Base-by-base conservation (phyloP, 2,797 vertebrate species). In the Buceros bicornis region DNA sequence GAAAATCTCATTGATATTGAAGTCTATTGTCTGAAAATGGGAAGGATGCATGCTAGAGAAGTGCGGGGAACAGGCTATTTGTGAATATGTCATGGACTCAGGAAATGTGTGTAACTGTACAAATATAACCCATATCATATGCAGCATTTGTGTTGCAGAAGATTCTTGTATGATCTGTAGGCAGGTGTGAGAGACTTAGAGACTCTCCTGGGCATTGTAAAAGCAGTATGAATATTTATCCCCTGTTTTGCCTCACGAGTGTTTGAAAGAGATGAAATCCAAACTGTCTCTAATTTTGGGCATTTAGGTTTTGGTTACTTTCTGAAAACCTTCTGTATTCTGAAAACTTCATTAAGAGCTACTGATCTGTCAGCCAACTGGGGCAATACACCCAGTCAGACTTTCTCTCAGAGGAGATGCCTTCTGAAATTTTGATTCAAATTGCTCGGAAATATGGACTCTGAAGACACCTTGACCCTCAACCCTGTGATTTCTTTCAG, bases 291-390 rank as follows among this genome's bases (percentile, higher is more conserved):
- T 42, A 82, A 92, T 70, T 92, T 51, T 6, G n/a, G 45, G 50
- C 31, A 40, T 47, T 79, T 77, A 43, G 35, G 28, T 28, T 88
- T 57, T 80, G 33, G 31, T 82, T 58, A 9, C 40, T 61, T 81
- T 80, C 70, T 53, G 50, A 70, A 93, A 90, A 70, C 43, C 35
- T 56, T 71, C 60, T 70, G 64, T 87, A 76, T 77, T 72, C 69
- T 64, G 58, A 43, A 82, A 91, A 79, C 37, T 89, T 82, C 82
- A 57, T 81, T 65, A 92, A 57, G 51, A 95, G 72, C 40, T 74
- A 51, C 45, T 33, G 48, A 33, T 82, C 84, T 94, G 78, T 77
- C 69, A 83, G 94, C 67, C 89, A 29, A 50, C 29, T 2, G 31
- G 66, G 74, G 80, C 40, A 69, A 56, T 33, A n/a, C 25, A 81